Evolutionary conservation across 2,113 vertebrate genomes (phyloP).

Genomic region (Argyrosomus japonicus): DNA sequence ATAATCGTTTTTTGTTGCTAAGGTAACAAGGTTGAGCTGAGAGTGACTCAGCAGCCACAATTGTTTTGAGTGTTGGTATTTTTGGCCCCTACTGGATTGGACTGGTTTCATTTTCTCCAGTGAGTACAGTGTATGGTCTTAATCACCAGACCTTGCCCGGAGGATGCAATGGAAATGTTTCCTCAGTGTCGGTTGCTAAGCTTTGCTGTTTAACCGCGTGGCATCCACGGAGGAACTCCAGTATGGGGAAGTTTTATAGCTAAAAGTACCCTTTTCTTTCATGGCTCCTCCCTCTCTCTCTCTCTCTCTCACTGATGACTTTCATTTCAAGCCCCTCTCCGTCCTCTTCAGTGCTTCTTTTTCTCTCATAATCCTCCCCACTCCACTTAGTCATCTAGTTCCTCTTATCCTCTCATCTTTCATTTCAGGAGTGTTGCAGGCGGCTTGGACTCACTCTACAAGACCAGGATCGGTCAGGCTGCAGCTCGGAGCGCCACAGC

Average conservation of each 20-base stretch:
- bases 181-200: conserved; percentile 59
- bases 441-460: conserved; percentile 80
- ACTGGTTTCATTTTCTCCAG: conserved; percentile 50
- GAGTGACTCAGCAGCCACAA: conserved; percentile 35
- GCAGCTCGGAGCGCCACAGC: conserved; percentile 67
- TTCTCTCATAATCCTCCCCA: neutral
- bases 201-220: neutral
- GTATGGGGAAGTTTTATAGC: conserved; percentile 47
- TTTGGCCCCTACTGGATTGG: conserved; percentile 11
- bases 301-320: conserved; percentile 29
- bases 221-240: conserved; percentile 36
- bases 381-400: conserved; percentile 27
- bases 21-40: conserved; percentile 12
- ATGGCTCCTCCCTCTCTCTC: conserved; percentile 40
- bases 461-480: conserved; percentile 71
- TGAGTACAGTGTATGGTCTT: conserved; percentile 21
- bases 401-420: conserved; percentile 52
- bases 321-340: conserved; percentile 33
- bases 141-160: conserved; percentile 33
- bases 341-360: conserved; percentile 34
- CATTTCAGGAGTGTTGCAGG: conserved; percentile 78
- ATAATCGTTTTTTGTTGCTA: conserved; percentile 38
- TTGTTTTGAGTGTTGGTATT: conserved; percentile 44
- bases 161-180: conserved; percentile 50
- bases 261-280: neutral